phyloP scores from a whole-genome alignment of 1,140 invertebrate species.

The Drosophila grimshawi region DNA sequence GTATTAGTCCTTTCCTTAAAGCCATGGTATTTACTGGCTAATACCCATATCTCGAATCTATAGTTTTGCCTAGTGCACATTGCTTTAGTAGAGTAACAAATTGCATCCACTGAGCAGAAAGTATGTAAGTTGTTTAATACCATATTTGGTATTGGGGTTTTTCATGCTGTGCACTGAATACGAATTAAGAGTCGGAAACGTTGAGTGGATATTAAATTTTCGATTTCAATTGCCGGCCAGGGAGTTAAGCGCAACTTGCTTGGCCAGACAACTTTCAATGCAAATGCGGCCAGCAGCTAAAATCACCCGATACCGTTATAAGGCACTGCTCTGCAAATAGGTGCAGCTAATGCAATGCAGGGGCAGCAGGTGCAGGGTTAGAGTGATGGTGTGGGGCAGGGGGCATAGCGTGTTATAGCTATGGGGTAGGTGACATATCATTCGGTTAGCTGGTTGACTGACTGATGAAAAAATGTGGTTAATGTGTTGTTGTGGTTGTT shows the following conservation, averaged over 20 bases:
- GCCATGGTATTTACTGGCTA: no score
- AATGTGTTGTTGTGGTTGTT: constrained; percentile 47
- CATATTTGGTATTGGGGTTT: constrained; percentile 11
- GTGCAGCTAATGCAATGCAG: not conserved
- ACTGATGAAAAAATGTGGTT: constrained; percentile 71
- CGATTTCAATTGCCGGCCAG: constrained; percentile 34
- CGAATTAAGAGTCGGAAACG: constrained; percentile 12
- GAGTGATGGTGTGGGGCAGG: not conserved
- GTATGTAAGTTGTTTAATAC: constrained; percentile 1
- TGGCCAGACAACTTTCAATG: constrained; percentile 72
- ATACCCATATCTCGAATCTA: no score
- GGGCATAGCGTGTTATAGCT: not conserved
- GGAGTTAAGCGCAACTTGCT: constrained; percentile 12
- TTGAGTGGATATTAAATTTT: constrained; percentile 33
- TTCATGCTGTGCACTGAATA: constrained; percentile 10
- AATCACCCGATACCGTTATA: constrained; percentile 43
- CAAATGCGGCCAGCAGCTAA: constrained; percentile 50
- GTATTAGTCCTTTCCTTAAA: no score
- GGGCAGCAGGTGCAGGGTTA: not conserved
- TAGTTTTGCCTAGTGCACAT: no score
- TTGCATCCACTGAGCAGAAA: not conserved
- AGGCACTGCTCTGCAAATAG: constrained; percentile 17
- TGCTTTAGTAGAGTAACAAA: not conserved
- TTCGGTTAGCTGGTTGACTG: constrained; percentile 26
- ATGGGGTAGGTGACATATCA: constrained; percentile 55